phyloP scores from a whole-genome alignment of 2,797 vertebrate species.

The Sarcophilus harrisii region DNA sequence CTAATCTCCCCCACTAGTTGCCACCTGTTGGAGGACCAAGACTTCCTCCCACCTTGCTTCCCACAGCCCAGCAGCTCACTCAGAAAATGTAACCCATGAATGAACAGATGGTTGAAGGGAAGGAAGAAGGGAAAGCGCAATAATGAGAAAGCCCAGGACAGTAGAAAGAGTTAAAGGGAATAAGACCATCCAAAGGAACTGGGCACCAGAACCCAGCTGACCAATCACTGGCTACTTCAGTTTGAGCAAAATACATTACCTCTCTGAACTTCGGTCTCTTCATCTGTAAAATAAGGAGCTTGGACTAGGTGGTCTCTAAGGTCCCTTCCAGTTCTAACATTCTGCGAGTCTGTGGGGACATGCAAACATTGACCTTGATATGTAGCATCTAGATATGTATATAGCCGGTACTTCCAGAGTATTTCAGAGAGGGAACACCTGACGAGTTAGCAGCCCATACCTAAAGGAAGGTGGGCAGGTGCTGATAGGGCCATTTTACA shows the following conservation, averaged over 20 bases:
- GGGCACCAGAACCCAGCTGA: not conserved
- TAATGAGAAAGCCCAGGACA: not conserved
- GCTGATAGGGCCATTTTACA: not conserved
- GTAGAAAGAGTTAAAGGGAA: not conserved
- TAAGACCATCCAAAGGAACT: not conserved
- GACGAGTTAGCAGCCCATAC: not conserved
- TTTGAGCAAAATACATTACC: not conserved
- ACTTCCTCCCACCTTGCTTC: not conserved
- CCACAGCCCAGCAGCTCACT: not conserved
- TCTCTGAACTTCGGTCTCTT: not conserved
- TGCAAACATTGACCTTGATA: not conserved
- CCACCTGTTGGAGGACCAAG: not conserved
- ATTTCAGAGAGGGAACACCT: not conserved
- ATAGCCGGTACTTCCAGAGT: not conserved
- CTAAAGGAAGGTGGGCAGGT: not conserved
- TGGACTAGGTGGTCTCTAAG: not conserved
- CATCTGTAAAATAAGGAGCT: not conserved
- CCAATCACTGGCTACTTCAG: not conserved
- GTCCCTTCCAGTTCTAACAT: not conserved
- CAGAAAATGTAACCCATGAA: not conserved
- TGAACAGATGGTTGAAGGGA: not conserved
- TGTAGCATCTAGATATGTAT: not conserved
- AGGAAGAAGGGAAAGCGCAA: not conserved
- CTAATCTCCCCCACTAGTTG: not conserved
- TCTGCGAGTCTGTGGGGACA: constrained; percentile 1